Base-by-base conservation (phyloP, 2,888 invertebrate genomes). In the Parnassius apollo region DNA sequence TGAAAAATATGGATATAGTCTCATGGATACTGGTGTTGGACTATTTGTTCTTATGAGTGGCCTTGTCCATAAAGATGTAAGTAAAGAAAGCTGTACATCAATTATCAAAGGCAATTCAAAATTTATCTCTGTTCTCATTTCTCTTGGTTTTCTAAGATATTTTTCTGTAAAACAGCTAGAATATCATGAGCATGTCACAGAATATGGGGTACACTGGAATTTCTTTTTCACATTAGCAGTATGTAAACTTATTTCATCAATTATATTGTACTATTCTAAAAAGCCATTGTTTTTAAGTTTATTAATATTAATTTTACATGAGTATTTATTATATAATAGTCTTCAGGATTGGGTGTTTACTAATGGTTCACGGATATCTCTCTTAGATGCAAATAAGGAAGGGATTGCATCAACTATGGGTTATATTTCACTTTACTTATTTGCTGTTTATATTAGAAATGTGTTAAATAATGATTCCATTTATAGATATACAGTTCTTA, bases 191-290 rank as follows among this genome's bases (percentile, higher is more conserved):
- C 96, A 98, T 82, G 94, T 96, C 0, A 94, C 96, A 0, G 99
- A 99, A 82, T 99, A 99, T 91, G 99, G 99, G 0, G 93, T 95
- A 0, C 99, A 99, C 83, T 98, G 99, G 97, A 99, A 99, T 86
- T 99, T 99, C 82, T 99, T 99, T 84, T 95, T 98, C 70, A 99
- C 98, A 0, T 87, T 99, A 62, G 98, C 97, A 2, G 86, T 95
- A 50, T 95, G 97, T 18, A 98, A 97, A 86, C 80, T 97, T 1
- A 76, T 96, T 22, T 95, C 95, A 49, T 94, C 94, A 0, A 68
- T 94, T 9, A 74, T 96, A 51, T 84, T 95, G 54, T 92, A 86
- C 57, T 80, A 93, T 10, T 81, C 94, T 2, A 83, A 90, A 46
- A 82, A 91, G 55, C 81, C 94, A 25, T 86, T 94, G 57, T 65